Evolutionary conservation across 2,888 invertebrate genomes (phyloP).

Genomic region (Agonopterix arenella): DNA sequence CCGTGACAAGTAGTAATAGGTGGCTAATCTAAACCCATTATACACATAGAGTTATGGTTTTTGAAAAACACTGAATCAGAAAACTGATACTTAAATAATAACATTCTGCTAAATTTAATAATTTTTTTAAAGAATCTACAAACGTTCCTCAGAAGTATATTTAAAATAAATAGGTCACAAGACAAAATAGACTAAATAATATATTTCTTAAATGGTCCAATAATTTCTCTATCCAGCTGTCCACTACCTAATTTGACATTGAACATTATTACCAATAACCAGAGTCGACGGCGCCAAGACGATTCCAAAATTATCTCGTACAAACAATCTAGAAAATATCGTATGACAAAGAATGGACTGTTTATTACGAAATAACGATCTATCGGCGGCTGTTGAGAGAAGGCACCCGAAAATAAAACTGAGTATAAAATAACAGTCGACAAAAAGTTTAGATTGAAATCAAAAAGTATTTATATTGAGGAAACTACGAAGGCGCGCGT

Average conservation of each 20-base stretch:
- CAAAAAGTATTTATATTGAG: conserved; percentile 67
- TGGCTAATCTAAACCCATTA: too few relatives aligned
- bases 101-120: too few relatives aligned
- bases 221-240: conserved; percentile 26
- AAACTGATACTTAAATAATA: too few relatives aligned
- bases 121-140: too few relatives aligned
- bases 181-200: too few relatives aligned
- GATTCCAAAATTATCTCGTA: conserved; percentile 46
- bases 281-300: conserved; percentile 53
- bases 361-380: conserved; percentile 72
- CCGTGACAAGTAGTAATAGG: too few relatives aligned
- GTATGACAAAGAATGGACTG: conserved; percentile 71
- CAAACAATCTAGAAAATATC: conserved; percentile 63
- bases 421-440: conserved; percentile 60
- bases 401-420: conserved; percentile 74
- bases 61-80: too few relatives aligned
- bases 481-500: conserved; percentile 62
- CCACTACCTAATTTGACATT: conserved; percentile 38
- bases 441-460: conserved; percentile 66
- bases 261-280: conserved; percentile 46
- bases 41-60: too few relatives aligned
- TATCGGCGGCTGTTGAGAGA: conserved; percentile 44
- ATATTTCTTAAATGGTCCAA: conserved; percentile 11
- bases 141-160: too few relatives aligned
- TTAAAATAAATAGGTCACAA: too few relatives aligned